A percentile compares a stretch with the other conserved stretches of the same genome.
Conservation (phyloP, 2,888 invertebrate genomes). For the Caenorhabditis wallacei region DNA sequence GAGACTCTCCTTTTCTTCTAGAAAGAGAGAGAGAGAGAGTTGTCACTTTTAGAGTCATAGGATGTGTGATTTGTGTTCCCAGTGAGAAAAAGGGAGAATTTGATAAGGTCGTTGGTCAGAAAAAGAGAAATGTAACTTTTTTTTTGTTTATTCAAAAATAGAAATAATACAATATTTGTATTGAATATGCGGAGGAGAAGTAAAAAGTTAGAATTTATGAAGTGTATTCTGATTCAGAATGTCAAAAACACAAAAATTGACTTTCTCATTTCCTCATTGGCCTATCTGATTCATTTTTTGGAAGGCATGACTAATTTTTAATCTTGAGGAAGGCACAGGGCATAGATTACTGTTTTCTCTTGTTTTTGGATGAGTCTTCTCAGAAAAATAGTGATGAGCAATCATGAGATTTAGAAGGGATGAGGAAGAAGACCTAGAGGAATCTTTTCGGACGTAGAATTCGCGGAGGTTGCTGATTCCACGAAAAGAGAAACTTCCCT, state of each 20-base stretch:
- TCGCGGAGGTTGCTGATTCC: not conserved
- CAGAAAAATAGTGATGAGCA: not conserved
- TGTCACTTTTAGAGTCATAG: conserved; percentile 27
- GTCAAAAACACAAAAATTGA: not conserved
- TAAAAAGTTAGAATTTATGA: not conserved
- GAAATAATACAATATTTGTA: not conserved
- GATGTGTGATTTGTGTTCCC: conserved; percentile 56
- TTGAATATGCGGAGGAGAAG: not conserved
- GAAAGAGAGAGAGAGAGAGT: not conserved
- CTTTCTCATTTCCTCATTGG: not conserved
- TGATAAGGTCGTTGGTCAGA: conserved; percentile 37
- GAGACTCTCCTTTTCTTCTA: conserved; percentile 7
- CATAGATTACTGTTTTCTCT: not conserved
- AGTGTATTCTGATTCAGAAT: not conserved
- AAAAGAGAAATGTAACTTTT: not conserved
- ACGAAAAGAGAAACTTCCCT: not conserved
- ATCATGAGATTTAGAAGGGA: not conserved
- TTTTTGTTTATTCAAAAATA: conserved; percentile 3
- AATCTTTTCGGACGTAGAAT: not conserved
- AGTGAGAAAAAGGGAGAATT: not conserved
- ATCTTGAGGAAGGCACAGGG: not conserved
- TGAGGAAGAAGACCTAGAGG: not conserved
- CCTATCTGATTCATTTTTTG: conserved; percentile 7
- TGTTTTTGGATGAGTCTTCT: not conserved
- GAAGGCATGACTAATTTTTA: conserved; percentile 17